These are phyloP conservation scores for Enteromius radiatus DNA, from an alignment of 2,797 vertebrate species.

Conservation along the genomic window DNA sequence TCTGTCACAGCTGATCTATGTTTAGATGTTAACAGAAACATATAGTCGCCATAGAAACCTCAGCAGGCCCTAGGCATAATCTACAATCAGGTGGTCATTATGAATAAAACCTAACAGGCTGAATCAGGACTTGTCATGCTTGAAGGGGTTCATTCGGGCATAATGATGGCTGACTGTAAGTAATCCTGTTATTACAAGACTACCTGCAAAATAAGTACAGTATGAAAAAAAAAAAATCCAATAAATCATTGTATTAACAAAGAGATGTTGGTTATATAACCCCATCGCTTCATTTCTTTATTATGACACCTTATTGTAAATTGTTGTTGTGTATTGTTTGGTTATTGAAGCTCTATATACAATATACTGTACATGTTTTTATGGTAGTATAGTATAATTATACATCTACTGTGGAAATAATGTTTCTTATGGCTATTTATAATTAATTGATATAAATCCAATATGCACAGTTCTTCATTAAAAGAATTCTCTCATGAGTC, in stretches of 20 bases:
- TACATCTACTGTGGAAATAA: background rate
- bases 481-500: background rate
- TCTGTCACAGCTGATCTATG: background rate
- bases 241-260: background rate
- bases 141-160: background rate
- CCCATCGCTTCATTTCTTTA: too few relatives aligned
- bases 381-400: background rate
- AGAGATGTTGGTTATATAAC: too few relatives aligned
- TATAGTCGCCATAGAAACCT: constrained; percentile 2
- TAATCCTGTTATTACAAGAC: background rate
- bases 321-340: too few relatives aligned
- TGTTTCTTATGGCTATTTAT: background rate
- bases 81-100: background rate
- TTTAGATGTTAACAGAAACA: constrained; percentile 14
- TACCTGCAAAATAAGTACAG: background rate
- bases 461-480: background rate
- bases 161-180: background rate
- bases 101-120: background rate
- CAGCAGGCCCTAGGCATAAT: background rate
- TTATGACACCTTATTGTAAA: too few relatives aligned
- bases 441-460: background rate
- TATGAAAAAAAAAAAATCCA: background rate
- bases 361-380: background rate
- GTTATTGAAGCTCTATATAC: background rate
- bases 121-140: background rate